Base-by-base conservation (phyloP, 35 echinoderm and acorn worm species). In the Eucidaris tribuloides region DNA sequence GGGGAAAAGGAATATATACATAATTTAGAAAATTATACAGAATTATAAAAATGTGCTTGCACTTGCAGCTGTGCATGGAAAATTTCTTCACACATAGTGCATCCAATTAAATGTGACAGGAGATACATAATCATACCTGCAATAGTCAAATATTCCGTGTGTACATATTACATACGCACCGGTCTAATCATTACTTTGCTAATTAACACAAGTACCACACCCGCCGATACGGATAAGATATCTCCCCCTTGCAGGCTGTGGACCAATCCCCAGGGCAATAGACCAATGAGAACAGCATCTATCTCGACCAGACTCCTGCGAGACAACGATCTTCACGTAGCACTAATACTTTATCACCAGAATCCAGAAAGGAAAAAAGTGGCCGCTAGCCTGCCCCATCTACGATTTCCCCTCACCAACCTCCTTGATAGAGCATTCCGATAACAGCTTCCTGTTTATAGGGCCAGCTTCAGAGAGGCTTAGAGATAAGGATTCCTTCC, bases 401-500 rank as follows among this genome's bases (percentile, higher is more conserved):
- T 36, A 36, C 68, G 68, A 74, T 74, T 74, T 74, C 68, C 68
- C 68, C 44, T 40, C 35, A 24, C 68, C 68, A 74, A 74, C 68
- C 68, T 74, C 68, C n/a, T 22, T 20, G 68, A 74, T 74, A 74
- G 37, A 74, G 68, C 11, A 19, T 44, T 40, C 68, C 44, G 68
- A 74, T 74, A 74, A 74, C 35, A 33, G 41, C 23, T 74, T 74
- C 68, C 68, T 74, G 68, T 74, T 74, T 74, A 40, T 38, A 44
- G 35, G 41, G 68, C 68, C 68, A 74, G 68, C 68, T 15, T 40
- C 41, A 44, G 44, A 44, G 35, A 44, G 68, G 44, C 68, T 38
- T n/a, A 44, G 37, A 25, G 68, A 74, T 74, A 74, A 74, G 41
- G 37, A 44, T 41, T 74, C 23, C 68, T 44, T 74, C 40, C 68